Percentiles rank a stretch among this genome's conserved stretches.
These are phyloP conservation scores for Caretta caretta DNA, from an alignment of 2,113 vertebrate genomes.

Conservation along the genomic window DNA sequence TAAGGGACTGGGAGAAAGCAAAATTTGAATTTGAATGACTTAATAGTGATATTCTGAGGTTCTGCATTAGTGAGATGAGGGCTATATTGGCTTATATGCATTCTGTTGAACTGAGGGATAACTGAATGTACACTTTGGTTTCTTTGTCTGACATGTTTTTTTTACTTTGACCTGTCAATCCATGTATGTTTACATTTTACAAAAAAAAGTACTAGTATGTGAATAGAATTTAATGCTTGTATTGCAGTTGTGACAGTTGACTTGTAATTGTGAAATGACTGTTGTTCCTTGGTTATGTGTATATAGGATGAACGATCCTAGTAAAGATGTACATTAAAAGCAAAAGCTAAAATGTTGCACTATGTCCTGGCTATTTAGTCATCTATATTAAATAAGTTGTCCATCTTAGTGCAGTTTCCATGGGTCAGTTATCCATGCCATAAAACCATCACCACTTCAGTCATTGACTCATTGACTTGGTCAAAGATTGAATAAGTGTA, in stretches of 20 bases:
- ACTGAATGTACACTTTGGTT: not conserved
- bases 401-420: not conserved
- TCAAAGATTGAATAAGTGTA: not conserved
- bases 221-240: not conserved
- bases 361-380: not conserved
- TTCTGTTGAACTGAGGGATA: not conserved
- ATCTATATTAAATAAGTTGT: not conserved
- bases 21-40: not conserved
- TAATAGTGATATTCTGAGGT: not conserved
- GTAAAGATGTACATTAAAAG: not conserved
- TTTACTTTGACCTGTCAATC: not conserved
- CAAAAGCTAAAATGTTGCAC: not conserved
- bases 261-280: not conserved
- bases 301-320: not conserved
- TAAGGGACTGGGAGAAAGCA: not conserved
- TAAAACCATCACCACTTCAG: not conserved
- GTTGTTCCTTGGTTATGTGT: not conserved
- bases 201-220: not conserved
- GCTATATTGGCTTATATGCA: not conserved
- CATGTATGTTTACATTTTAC: not conserved
- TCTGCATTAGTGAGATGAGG: not conserved
- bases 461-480: rapidly evolving
- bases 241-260: not conserved
- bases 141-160: not conserved
- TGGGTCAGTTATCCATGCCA: not conserved